These are phyloP conservation scores for Coenonympha glycerion DNA, from an alignment of 2,888 invertebrate genomes.

Conservation along the genomic window DNA sequence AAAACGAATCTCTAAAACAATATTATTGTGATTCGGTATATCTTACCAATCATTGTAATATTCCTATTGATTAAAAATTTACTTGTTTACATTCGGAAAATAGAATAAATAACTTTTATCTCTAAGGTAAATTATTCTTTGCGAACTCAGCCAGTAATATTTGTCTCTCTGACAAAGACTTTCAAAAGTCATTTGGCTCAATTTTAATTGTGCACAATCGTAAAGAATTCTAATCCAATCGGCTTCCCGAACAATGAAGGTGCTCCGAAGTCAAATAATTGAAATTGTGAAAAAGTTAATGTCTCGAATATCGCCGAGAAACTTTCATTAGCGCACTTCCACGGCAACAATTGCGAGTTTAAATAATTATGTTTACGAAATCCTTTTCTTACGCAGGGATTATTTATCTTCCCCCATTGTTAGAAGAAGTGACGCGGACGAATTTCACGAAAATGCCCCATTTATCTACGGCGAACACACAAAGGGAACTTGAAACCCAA, in stretches of 20 bases:
- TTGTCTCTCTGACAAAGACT: too few species aligned
- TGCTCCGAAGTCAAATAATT: conserved; percentile 48
- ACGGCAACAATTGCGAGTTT: conserved; percentile 71
- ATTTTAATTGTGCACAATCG: too few species aligned
- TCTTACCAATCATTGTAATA: too few species aligned
- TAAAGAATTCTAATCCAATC: conserved; percentile 7
- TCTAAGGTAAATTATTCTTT: too few species aligned
- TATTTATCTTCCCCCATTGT: conserved; percentile 73
- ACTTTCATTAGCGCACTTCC: conserved; percentile 65
- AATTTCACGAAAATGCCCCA: conserved; percentile 73
- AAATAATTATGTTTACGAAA: conserved; percentile 75
- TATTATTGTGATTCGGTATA: too few species aligned
- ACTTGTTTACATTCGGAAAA: too few species aligned
- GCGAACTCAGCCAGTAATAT: too few species aligned
- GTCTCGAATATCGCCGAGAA: conserved; percentile 52
- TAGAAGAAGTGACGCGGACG: conserved; percentile 71
- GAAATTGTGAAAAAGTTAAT: conserved; percentile 58
- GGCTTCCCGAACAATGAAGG: conserved; percentile 46
- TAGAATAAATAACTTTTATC: too few species aligned
- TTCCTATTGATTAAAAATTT: too few species aligned
- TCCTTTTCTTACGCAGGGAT: conserved; percentile 73
- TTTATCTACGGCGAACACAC: conserved; percentile 69
- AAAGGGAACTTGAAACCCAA: conserved; percentile 70
- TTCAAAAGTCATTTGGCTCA: too few species aligned
- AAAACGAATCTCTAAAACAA: conserved; percentile 28